These are phyloP conservation scores for Periophthalmus magnuspinnatus DNA, from an alignment of 2,797 vertebrate genomes.

Conservation along the genomic window DNA sequence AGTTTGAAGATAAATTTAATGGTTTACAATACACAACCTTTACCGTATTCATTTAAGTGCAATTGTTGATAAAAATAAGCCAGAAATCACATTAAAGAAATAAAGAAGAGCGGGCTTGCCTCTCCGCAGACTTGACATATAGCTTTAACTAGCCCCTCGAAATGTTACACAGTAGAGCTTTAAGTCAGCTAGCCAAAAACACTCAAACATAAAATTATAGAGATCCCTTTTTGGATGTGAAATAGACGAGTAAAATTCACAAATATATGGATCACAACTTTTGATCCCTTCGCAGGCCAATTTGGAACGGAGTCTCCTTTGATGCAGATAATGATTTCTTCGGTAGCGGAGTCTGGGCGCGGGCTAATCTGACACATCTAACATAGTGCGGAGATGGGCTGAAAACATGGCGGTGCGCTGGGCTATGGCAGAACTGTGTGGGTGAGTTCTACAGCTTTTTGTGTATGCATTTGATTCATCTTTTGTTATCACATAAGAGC, in stretches of 20 bases:
- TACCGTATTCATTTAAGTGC: too few relatives aligned
- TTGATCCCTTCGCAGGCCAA: not conserved
- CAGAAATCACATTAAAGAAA: too few relatives aligned
- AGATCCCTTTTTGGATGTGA: not conserved
- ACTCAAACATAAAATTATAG: not conserved
- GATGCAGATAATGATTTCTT: slow-evolving; percentile 1
- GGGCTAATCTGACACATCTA: not conserved
- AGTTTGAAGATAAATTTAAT: too few relatives aligned
- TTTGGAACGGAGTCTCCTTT: not conserved
- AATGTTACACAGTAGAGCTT: not conserved
- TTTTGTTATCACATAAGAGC: slow-evolving; percentile 7
- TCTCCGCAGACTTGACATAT: too few relatives aligned
- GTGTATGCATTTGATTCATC: slow-evolving; percentile 10
- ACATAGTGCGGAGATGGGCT: not conserved
- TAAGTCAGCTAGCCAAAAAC: not conserved
- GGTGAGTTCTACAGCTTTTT: slow-evolving; percentile 4
- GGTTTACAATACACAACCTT: too few relatives aligned
- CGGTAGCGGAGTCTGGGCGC: not conserved
- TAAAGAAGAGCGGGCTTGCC: too few relatives aligned
- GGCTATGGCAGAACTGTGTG: slow-evolving; percentile 4
- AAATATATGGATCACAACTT: not conserved
- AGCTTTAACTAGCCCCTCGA: too few relatives aligned
- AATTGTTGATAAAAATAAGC: too few relatives aligned
- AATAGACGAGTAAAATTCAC: not conserved
- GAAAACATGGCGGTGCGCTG: not conserved